Evolutionary conservation across 2,888 invertebrate genomes (phyloP).

Genomic region (Fragum sueziense): DNA sequence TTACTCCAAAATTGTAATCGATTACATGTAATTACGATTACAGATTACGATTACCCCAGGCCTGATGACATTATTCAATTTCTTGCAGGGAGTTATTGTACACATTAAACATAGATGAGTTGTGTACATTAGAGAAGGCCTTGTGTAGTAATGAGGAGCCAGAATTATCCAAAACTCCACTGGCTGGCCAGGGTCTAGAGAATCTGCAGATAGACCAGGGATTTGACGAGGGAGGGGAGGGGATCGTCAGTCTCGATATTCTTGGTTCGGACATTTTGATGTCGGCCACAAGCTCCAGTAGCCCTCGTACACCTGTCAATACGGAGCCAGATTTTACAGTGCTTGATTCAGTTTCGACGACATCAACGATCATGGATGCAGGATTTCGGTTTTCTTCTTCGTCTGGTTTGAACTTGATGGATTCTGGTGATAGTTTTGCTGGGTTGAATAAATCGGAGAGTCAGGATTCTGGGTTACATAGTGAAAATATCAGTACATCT

Average conservation of each 20-base stretch:
- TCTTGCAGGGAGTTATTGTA: slow-evolving; percentile 90
- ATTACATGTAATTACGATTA: too few species aligned
- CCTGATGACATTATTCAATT: too few species aligned
- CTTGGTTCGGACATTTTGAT: slow-evolving; percentile 54
- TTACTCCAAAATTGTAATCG: too few species aligned
- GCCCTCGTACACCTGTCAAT: slow-evolving; percentile 66
- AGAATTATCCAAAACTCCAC: slow-evolving; percentile 51
- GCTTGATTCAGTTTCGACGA: slow-evolving; percentile 27
- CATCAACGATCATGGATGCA: slow-evolving; percentile 43
- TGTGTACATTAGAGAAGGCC: slow-evolving; percentile 92
- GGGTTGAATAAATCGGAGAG: slow-evolving; percentile 75
- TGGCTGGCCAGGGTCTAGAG: slow-evolving; percentile 35
- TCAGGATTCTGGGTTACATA: slow-evolving; percentile 77
- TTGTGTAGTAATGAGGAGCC: slow-evolving; percentile 92
- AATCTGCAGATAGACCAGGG: slow-evolving; percentile 64
- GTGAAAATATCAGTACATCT: slow-evolving; percentile 75
- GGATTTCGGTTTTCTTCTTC: slow-evolving; percentile 27
- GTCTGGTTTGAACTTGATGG: slow-evolving; percentile 8
- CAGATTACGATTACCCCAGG: too few species aligned
- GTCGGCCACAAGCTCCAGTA: slow-evolving; percentile 62
- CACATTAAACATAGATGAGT: slow-evolving; percentile 92
- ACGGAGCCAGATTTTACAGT: slow-evolving; percentile 19
- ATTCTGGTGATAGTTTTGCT: slow-evolving; percentile 32
- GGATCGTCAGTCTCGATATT: slow-evolving; percentile 41
- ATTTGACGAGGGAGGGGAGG: slow-evolving; percentile 62